phyloP scores from a whole-genome alignment of 1,140 invertebrate species.

The roundworm (Caenorhabditis elegans) region WBcel235 BX284606.5:2221001-2221500 shows the following conservation, averaged over 20 bases:
- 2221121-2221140: not conserved
- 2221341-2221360: too few species aligned
- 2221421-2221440: too few species aligned
- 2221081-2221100: not conserved
- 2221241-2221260: not conserved
- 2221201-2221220: not conserved
- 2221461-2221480: too few species aligned
- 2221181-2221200: not conserved
- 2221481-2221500: too few species aligned
- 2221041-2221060: not conserved
- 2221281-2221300: not conserved
- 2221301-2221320: too few species aligned
- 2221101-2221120: not conserved
- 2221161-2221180: not conserved
- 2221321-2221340: too few species aligned
- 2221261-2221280: too few species aligned
- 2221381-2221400: too few species aligned
- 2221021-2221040: not conserved
- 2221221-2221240: not conserved
- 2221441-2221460: too few species aligned
- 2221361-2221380: too few species aligned
- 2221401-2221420: too few species aligned
- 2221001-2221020: not conserved
- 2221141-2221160: not conserved
- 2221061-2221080: not conserved